phyloP scores from a whole-genome alignment of 2,888 invertebrate genomes.

The Pomacea canaliculata region DNA sequence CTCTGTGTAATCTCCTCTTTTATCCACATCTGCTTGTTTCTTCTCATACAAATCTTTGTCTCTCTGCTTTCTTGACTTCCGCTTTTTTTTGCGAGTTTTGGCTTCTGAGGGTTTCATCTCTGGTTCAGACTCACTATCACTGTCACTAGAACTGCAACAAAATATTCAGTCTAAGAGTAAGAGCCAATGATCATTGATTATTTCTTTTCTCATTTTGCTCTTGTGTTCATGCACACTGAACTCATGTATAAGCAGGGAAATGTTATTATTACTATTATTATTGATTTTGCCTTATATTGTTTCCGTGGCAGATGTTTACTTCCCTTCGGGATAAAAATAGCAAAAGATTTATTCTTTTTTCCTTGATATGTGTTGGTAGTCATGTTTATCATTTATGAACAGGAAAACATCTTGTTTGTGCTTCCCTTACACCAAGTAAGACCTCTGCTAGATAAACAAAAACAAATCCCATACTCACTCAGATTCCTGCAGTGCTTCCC shows the following conservation, averaged over 20 bases:
- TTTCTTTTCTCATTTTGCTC: no score
- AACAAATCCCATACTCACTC: slow-evolving; percentile 54
- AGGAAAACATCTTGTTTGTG: no score
- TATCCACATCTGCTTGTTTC: slow-evolving; percentile 42
- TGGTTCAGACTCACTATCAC: slow-evolving; percentile 68
- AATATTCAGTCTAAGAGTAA: background rate
- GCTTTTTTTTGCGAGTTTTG: slow-evolving; percentile 55
- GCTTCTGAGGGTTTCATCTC: slow-evolving; percentile 55
- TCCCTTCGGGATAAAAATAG: no score
- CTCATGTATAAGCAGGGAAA: background rate
- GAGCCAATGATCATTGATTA: background rate
- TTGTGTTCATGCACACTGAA: background rate
- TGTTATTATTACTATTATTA: background rate
- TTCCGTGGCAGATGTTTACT: no score
- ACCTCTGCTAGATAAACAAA: no score
- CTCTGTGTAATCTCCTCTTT: slow-evolving; percentile 38
- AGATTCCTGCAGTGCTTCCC: slow-evolving; percentile 58
- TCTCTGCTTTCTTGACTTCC: slow-evolving; percentile 57
- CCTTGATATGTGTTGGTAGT: no score
- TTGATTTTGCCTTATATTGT: no score
- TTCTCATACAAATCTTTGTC: slow-evolving; percentile 53
- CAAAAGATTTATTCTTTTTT: no score
- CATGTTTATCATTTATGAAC: no score
- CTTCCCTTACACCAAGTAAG: no score
- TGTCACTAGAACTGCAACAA: slow-evolving; percentile 65